Percentiles rank a stretch among this genome's conserved stretches.
phyloP scores from a whole-genome alignment of 2,888 invertebrate species.

The Diploptera punctata region DNA sequence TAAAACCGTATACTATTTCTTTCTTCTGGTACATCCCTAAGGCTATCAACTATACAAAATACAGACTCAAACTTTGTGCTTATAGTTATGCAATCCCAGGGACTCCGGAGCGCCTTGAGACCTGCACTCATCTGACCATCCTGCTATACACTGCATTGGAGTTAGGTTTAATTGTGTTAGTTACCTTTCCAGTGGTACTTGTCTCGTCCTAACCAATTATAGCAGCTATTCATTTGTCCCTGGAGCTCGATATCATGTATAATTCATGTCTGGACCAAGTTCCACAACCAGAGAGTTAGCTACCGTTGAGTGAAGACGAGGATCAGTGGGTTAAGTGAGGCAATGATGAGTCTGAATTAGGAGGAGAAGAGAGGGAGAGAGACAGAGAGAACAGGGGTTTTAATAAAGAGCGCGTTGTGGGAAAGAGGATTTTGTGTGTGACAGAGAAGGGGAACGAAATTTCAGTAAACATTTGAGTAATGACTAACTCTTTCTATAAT shows the following conservation, averaged over 20 bases:
- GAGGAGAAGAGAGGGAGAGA: not conserved
- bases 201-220: slow-evolving; percentile 25
- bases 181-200: slow-evolving; percentile 25
- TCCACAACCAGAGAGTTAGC: not conserved
- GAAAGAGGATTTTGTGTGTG: not conserved
- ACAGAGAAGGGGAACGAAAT: no score
- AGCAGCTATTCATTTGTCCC: slow-evolving; percentile 33
- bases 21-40: slow-evolving; percentile 15
- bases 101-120: slow-evolving; percentile 2
- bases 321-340: not conserved
- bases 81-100: slow-evolving; percentile 27
- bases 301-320: not conserved
- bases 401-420: not conserved
- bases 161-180: slow-evolving; percentile 32
- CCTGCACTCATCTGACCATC: not conserved
- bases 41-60: slow-evolving; percentile 13
- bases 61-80: slow-evolving; percentile 29
- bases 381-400: not conserved
- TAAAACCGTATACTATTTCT: not conserved
- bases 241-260: slow-evolving; percentile 34
- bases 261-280: slow-evolving; percentile 31
- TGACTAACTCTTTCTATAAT: not conserved
- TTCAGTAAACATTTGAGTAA: slow-evolving; percentile 11
- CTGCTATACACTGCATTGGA: slow-evolving; percentile 22
- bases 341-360: no score